Base-by-base conservation (phyloP, 2,888 invertebrate species). In the Sylvicola fuscatus region DNA sequence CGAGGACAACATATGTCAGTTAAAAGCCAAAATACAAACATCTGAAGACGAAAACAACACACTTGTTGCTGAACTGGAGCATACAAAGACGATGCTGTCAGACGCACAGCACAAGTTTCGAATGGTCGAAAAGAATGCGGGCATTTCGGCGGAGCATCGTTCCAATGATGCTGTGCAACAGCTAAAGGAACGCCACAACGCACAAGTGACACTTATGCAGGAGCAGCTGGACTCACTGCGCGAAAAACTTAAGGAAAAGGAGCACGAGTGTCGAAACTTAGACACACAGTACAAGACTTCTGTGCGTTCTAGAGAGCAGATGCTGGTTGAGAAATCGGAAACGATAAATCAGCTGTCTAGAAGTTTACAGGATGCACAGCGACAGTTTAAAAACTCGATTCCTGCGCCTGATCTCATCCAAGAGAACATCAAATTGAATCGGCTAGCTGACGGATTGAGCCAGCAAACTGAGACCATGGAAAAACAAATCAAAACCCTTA, bases 281-380 rank as follows among this genome's bases (percentile, higher is more conserved):
- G 66, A 66, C 41, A 54, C 60, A 27, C 62, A 60, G 10, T 70
- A 66, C 43, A 58, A 58, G 45, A 68, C 73, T 21, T 52, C 67
- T 2, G 68, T 72, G 34, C 56, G 64, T 41, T 67, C 66, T 13
- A 68, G 72, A 35, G 73, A 75, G 46, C 56, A 61, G 3, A 56
- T 73, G 41, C 46, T 74, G 31, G 60, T 70, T 33, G 73, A 75
- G 30, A 75, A 73, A 41, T 66, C 66, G 0, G 61, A 64, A 1
- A 68, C 66, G 12, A 71, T 75, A 39, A 73, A 73, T 50, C 61
- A 67, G 32, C 45, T 76, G n/a, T 68, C 66, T 1, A 54, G 57
- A 14, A 71, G 68, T 14, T 44, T 76, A 33, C 66, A 70, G 40
- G 63, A 67, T 5, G 67, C 72, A 1, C 76, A 76, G 43, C 43